Conservation (phyloP, 2,113 vertebrate genomes). For the Triplophysa siluroides region DNA sequence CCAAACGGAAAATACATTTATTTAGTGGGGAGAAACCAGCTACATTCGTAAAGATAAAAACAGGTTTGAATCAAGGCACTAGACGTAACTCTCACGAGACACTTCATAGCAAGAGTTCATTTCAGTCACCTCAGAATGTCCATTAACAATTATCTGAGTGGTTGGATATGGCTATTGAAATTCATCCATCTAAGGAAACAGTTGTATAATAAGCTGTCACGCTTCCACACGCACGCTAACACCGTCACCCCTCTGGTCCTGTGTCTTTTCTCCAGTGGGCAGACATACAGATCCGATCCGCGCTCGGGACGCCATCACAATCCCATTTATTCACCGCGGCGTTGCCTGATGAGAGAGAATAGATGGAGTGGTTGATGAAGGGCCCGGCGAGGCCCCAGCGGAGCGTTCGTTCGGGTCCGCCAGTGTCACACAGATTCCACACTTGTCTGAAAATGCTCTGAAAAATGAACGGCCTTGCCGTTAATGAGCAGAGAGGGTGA, state of each 20-base stretch:
- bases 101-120: constrained; percentile 34
- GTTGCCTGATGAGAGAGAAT: constrained; percentile 42
- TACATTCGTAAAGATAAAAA: background rate
- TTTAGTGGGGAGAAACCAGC: too few species aligned
- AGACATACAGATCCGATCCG: constrained; percentile 16
- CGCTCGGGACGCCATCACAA: constrained; percentile 31
- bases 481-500: constrained; percentile 70
- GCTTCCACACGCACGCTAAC: constrained; percentile 50
- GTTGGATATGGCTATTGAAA: constrained; percentile 25
- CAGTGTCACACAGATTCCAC: constrained; percentile 56
- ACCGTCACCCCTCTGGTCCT: constrained; percentile 51
- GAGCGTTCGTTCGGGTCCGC: constrained; percentile 32
- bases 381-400: constrained; percentile 27
- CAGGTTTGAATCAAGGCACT: background rate
- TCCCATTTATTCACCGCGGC: constrained; percentile 44
- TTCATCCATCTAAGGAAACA: constrained; percentile 38
- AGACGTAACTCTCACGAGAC: background rate
- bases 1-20: too few species aligned
- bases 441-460: constrained; percentile 51
- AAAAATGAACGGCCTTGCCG: constrained; percentile 56
- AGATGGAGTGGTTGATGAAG: constrained; percentile 47
- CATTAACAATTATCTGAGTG: constrained; percentile 35
- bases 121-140: constrained; percentile 24
- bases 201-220: constrained; percentile 40
- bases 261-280: constrained; percentile 11